phyloP scores from a whole-genome alignment of 2,113 vertebrate genomes.

The Seriola quinqueradiata region DNA sequence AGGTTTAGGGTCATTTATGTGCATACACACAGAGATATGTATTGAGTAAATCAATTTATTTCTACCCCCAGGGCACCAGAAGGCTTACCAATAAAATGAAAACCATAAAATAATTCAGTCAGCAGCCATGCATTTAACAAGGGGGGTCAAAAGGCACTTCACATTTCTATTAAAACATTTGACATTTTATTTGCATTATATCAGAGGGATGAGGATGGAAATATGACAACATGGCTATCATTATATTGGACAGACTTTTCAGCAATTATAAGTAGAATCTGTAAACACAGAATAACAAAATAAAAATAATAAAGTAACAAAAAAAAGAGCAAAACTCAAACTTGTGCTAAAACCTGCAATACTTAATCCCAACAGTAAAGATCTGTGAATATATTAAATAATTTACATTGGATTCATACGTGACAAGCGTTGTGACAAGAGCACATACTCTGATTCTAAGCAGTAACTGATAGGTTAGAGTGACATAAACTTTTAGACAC shows the following conservation, averaged over 20 bases:
- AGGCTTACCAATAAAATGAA: constrained; percentile 33
- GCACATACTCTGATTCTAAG: background rate
- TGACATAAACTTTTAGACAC: background rate
- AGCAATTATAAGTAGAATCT: background rate
- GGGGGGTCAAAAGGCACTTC: background rate
- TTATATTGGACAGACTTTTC: background rate
- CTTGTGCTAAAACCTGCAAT: no score
- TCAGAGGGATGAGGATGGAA: background rate
- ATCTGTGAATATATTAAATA: no score
- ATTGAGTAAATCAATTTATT: constrained; percentile 47
- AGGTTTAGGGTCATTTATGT: constrained; percentile 34
- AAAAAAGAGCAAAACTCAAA: background rate
- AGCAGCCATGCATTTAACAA: constrained; percentile 29
- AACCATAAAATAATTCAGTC: constrained; percentile 47
- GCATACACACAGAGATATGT: constrained; percentile 36
- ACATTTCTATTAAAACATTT: background rate
- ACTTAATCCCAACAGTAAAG: no score
- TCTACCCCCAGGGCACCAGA: constrained; percentile 19
- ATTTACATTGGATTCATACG: background rate
- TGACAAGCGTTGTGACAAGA: background rate
- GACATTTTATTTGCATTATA: constrained; percentile 20
- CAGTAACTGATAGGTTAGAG: background rate
- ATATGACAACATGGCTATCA: background rate
- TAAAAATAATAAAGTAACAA: background rate
- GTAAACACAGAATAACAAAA: background rate